Conservation (phyloP, 2,113 vertebrate genomes). For the Myotis davidii region DNA sequence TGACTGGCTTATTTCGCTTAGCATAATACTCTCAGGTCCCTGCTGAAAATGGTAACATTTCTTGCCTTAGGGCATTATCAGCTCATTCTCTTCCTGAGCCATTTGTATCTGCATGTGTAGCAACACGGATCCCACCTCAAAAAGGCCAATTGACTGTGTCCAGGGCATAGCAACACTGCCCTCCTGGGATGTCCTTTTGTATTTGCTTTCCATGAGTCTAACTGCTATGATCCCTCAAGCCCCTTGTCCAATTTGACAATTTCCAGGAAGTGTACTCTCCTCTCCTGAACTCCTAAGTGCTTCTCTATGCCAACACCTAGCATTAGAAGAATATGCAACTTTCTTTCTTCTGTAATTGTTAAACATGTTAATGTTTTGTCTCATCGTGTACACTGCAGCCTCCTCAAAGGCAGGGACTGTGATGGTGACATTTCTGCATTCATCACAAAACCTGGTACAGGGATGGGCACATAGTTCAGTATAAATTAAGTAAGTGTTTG, state of each 20-base stretch:
- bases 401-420: neutral
- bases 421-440: neutral
- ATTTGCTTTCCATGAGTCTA: neutral
- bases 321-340: neutral
- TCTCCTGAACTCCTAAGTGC: neutral
- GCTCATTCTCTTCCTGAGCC: neutral
- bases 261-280: neutral
- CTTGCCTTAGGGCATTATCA: neutral
- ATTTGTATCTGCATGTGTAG: neutral
- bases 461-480: neutral
- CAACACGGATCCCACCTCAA: neutral
- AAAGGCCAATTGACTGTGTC: neutral
- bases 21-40: too few relatives aligned
- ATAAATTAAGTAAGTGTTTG: slow-evolving; percentile 1
- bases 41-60: neutral
- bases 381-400: neutral
- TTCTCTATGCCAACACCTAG: neutral
- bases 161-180: neutral
- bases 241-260: neutral
- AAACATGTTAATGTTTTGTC: neutral
- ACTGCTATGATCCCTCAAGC: neutral
- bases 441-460: neutral
- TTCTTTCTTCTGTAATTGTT: slow-evolving; percentile 11
- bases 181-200: neutral
- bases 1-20: too few relatives aligned